A percentile compares a stretch with the other conserved stretches of the same genome.
Conservation (phyloP, 2,113 vertebrate species). For the Jacana jacana region DNA sequence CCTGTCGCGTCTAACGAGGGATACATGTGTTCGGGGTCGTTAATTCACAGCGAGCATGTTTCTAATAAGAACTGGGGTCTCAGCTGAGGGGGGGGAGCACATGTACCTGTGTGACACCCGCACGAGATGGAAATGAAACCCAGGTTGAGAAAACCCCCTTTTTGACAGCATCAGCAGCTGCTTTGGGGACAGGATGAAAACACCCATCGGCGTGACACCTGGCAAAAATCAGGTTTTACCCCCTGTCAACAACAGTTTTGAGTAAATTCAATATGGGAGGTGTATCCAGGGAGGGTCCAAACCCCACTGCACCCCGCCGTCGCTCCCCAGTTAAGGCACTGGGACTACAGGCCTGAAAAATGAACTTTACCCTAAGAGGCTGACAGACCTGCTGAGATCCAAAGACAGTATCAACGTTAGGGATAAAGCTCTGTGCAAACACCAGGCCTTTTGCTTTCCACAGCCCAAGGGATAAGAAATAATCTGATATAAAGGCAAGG, state of each 20-base stretch:
- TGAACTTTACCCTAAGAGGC: not conserved
- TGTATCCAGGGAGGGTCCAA: not conserved
- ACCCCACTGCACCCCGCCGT: not conserved
- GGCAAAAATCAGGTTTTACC: not conserved
- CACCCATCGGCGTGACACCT: fast-evolving
- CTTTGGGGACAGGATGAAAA: not conserved
- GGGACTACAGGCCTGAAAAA: not conserved
- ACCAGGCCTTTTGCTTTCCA: not conserved
- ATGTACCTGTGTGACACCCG: not conserved
- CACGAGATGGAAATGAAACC: not conserved
- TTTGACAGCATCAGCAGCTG: fast-evolving
- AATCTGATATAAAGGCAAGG: fast-evolving
- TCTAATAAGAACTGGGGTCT: not conserved
- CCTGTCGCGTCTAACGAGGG: not conserved
- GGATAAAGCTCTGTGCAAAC: not conserved
- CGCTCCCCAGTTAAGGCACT: too few relatives aligned
- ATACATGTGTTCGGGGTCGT: not conserved
- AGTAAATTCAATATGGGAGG: not conserved
- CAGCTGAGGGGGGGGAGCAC: not conserved
- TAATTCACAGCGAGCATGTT: not conserved
- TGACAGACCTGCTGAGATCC: not conserved
- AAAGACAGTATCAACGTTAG: not conserved
- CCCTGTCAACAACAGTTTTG: fast-evolving
- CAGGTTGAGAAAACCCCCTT: not conserved
- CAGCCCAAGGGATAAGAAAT: not conserved